Conservation (phyloP, 1,140 invertebrate species). For the Pararge aegeria region DNA sequence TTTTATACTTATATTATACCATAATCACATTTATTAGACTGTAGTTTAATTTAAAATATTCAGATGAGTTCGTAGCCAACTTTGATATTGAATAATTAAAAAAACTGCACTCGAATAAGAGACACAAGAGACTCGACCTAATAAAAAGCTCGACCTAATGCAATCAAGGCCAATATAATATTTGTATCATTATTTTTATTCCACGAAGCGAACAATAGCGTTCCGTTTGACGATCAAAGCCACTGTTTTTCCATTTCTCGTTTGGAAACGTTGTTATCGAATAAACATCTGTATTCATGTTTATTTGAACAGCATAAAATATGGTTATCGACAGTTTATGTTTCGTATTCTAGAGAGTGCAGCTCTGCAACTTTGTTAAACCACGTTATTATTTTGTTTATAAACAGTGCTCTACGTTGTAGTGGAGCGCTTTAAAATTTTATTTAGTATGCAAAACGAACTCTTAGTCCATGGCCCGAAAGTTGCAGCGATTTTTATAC, state of each 20-base stretch:
- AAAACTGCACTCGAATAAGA: not conserved
- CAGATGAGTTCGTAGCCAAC: no score
- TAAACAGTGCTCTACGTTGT: no score
- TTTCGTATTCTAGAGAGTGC: not conserved
- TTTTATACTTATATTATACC: no score
- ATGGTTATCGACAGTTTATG: not conserved
- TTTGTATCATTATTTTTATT: conserved; percentile 15
- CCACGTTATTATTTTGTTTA: no score
- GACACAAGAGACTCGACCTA: conserved; percentile 3
- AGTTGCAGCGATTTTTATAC: no score
- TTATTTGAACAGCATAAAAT: not conserved
- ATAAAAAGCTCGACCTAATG: not conserved
- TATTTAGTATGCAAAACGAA: no score
- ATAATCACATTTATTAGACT: no score
- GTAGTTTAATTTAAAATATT: no score
- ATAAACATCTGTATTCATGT: not conserved
- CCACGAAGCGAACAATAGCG: conserved; percentile 3
- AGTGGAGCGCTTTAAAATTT: no score
- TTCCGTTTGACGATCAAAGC: conserved; percentile 10
- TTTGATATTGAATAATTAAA: no score
- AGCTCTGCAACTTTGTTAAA: not conserved
- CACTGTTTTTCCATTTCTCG: not conserved
- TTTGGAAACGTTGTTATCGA: conserved; percentile 4
- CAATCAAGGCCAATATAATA: conserved; percentile 10
- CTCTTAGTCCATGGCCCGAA: no score